phyloP scores from a whole-genome alignment of 1,140 invertebrate genomes.

The Magallana gigas region DNA sequence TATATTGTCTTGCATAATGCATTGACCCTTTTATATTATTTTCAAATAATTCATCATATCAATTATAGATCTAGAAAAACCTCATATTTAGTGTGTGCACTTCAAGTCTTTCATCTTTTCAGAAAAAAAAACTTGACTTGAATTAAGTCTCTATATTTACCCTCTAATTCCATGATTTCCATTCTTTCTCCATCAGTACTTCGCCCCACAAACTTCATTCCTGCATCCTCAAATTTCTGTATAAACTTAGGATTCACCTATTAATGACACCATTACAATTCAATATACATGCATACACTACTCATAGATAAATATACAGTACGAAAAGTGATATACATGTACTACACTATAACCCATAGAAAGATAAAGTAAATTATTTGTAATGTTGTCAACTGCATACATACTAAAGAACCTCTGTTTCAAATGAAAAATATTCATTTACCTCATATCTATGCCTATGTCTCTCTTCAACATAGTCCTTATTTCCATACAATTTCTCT shows the following conservation, averaged over 20 bases:
- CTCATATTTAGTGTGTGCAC: background rate
- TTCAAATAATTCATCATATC: too few relatives aligned
- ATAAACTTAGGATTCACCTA: constrained; percentile 96
- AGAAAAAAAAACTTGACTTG: background rate
- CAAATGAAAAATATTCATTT: background rate
- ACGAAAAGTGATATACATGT: too few relatives aligned
- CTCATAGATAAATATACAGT: too few relatives aligned
- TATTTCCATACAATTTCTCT: constrained; percentile 92
- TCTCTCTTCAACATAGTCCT: constrained; percentile 93
- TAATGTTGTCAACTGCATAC: background rate
- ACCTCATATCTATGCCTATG: constrained; percentile 93
- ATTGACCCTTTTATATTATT: too few relatives aligned
- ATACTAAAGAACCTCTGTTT: background rate
- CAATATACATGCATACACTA: too few relatives aligned
- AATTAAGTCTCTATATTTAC: constrained; percentile 61
- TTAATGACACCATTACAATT: background rate
- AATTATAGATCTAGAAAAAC: too few relatives aligned
- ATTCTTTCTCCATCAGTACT: constrained; percentile 86
- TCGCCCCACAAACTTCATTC: constrained; percentile 94
- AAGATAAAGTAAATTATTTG: too few relatives aligned
- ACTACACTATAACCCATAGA: too few relatives aligned
- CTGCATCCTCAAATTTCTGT: constrained; percentile 87
- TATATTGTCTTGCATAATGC: too few relatives aligned
- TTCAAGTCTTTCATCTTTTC: too few relatives aligned
- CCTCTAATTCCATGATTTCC: constrained; percentile 88